These are phyloP conservation scores for Cerastis leucographa DNA, from an alignment of 2,888 invertebrate genomes.

Conservation along the genomic window DNA sequence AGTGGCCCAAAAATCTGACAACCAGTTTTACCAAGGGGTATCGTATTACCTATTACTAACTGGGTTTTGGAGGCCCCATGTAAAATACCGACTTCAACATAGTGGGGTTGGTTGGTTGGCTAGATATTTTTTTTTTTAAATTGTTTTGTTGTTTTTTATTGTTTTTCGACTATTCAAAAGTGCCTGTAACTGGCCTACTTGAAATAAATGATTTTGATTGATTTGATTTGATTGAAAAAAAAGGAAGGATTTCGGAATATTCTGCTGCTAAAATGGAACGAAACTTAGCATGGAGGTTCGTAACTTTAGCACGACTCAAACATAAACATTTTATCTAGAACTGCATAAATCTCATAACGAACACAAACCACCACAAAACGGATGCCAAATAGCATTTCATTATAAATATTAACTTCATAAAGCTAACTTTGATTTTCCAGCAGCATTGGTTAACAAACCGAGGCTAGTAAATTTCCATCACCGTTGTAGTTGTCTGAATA, in stretches of 20 bases:
- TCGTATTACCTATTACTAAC: neutral
- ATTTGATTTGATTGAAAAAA: too few species aligned
- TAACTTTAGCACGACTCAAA: too few species aligned
- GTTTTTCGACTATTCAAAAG: too few species aligned
- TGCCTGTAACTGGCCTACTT: too few species aligned
- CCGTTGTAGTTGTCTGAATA: conserved; percentile 57
- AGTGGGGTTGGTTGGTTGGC: too few species aligned
- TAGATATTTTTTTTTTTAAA: too few species aligned
- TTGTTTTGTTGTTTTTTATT: too few species aligned
- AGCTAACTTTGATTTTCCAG: conserved; percentile 31
- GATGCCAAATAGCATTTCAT: conserved; percentile 23
- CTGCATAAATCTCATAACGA: neutral
- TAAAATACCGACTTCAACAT: neutral
- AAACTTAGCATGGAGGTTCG: too few species aligned
- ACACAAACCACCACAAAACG: conserved; percentile 11
- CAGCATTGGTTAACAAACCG: conserved; percentile 45
- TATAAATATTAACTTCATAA: conserved; percentile 36
- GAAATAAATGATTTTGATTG: too few species aligned
- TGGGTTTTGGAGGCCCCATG: neutral
- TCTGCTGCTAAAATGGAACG: too few species aligned
- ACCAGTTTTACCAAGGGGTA: neutral
- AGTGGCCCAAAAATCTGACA: neutral
- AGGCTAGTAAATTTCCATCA: conserved; percentile 59
- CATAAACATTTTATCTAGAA: neutral
- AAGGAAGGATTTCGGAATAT: too few species aligned